Conservation (phyloP, 2,113 vertebrate species). For the Oplegnathus fasciatus region DNA sequence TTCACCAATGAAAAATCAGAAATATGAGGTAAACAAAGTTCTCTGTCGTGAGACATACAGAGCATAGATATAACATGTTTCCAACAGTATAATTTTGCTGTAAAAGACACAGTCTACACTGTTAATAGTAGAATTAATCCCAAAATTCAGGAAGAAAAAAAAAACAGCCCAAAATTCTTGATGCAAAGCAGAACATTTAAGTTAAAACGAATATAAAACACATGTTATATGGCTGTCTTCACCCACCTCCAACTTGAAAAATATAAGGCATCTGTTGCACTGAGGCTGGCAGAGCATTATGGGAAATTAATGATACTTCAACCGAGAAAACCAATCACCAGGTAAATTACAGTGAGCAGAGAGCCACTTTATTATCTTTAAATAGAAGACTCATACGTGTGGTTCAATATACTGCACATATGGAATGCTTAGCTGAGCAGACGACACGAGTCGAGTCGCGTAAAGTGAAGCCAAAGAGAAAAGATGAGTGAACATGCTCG, state of each 20-base stretch:
- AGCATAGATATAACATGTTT: slow-evolving; percentile 10
- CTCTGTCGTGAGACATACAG: slow-evolving; percentile 3
- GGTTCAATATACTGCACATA: slow-evolving; percentile 21
- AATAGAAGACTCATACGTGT: slow-evolving; percentile 7
- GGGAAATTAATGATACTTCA: slow-evolving; percentile 30
- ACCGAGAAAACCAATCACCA: slow-evolving; percentile 20
- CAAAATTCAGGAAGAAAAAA: too few species aligned
- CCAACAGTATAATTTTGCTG: not conserved
- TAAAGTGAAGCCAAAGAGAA: slow-evolving; percentile 2
- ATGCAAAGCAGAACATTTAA: not conserved
- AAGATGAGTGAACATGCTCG: not conserved
- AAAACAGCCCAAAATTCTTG: not conserved
- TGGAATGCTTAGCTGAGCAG: slow-evolving; percentile 27
- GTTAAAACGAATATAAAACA: not conserved
- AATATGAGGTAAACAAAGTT: slow-evolving; percentile 18
- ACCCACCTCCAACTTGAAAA: not conserved
- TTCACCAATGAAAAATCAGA: slow-evolving; percentile 30
- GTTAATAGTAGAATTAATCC: not conserved
- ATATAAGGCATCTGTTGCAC: slow-evolving; percentile 15
- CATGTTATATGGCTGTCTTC: not conserved
- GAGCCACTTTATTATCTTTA: slow-evolving; percentile 41
- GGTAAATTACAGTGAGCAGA: slow-evolving; percentile 28
- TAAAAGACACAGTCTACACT: not conserved
- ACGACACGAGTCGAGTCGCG: not conserved
- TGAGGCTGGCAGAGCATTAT: slow-evolving; percentile 11